Base-by-base conservation (phyloP, 2,888 invertebrate genomes). In the Sesia bembeciformis region DNA sequence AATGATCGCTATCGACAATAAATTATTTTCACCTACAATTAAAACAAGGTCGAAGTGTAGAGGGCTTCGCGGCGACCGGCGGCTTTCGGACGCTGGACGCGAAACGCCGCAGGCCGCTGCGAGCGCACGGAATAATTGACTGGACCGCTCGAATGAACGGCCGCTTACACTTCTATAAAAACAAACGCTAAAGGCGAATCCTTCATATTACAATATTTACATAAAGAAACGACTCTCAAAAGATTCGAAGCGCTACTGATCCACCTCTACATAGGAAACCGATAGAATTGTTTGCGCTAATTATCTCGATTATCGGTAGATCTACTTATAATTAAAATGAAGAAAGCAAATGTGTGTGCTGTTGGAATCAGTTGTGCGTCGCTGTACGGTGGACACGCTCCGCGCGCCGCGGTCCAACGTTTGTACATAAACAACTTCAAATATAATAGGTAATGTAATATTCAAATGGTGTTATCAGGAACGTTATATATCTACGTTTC, bases 1-100 rank as follows among this genome's bases (percentile, higher is more conserved):
- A 89, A 88, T 87, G 85, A 83, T 86, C 79, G 74, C 86, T 89
- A 89, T 87, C 79, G 81, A 83, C 72, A 88, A 87, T 89, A 88
- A 88, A 87, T 87, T 85, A 86, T 82, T 84, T 86, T 80, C 72
- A 72, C 81, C 86, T 87, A 88, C 78, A 81, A 81, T 87, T 83
- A 85, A 86, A 84, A 78, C 74, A 84, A 83, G 72, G 77, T 84
- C 80, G 81, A 84, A 83, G 81, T 84, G 83, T 82, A n/a, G 53
- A 54, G 54, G 53, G 55, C 60, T 55, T 56, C 56, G 59, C 55
- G 51, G 40, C 54, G 53, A 49, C 5, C 5, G 55, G 46, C 57
- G 55, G 55, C 54, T 76, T 75, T 78, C 59, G 67, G 64, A 70
- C 69, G 62, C 64, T 63, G 56, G 60, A 62, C 56, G 58, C 59